These are phyloP conservation scores for Ypsolopha sequella DNA, from an alignment of 2,888 invertebrate genomes.

Conservation along the genomic window DNA sequence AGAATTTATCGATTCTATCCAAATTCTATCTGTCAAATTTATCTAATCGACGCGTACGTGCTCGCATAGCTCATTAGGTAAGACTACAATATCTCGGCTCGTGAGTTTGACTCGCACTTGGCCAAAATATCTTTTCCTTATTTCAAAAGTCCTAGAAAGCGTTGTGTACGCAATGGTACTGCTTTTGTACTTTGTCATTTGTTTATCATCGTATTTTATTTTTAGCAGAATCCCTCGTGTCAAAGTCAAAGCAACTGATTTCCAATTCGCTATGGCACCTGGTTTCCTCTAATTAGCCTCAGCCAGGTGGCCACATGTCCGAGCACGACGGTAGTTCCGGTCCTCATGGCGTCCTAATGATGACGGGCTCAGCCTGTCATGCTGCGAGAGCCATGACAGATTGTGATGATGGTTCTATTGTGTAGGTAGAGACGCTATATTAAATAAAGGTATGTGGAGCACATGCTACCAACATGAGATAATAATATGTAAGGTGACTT, in stretches of 20 bases:
- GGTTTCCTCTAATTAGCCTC: conserved; percentile 35
- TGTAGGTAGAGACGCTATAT: conserved; percentile 10
- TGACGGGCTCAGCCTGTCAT: conserved; percentile 12
- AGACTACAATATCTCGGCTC: too few relatives aligned
- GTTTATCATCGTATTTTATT: too few relatives aligned
- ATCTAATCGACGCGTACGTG: too few relatives aligned
- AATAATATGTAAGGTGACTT: background rate
- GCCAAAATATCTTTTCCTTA: too few relatives aligned
- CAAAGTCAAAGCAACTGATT: background rate
- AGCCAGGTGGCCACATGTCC: background rate
- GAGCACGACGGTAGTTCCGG: conserved; percentile 1
- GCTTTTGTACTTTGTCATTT: too few relatives aligned
- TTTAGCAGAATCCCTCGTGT: too few relatives aligned
- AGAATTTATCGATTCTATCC: too few relatives aligned
- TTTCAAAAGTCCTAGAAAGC: too few relatives aligned
- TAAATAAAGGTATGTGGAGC: conserved; percentile 4
- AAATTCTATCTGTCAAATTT: too few relatives aligned
- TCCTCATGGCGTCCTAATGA: conserved; percentile 2
- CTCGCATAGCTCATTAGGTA: too few relatives aligned
- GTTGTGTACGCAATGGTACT: too few relatives aligned
- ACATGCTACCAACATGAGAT: background rate
- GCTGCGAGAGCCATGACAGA: conserved; percentile 33
- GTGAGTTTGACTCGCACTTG: too few relatives aligned
- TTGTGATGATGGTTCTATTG: conserved; percentile 17
- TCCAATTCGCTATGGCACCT: conserved; percentile 2